Conservation (phyloP, 1,140 invertebrate species). For the Trachelipus rathkii region DNA sequence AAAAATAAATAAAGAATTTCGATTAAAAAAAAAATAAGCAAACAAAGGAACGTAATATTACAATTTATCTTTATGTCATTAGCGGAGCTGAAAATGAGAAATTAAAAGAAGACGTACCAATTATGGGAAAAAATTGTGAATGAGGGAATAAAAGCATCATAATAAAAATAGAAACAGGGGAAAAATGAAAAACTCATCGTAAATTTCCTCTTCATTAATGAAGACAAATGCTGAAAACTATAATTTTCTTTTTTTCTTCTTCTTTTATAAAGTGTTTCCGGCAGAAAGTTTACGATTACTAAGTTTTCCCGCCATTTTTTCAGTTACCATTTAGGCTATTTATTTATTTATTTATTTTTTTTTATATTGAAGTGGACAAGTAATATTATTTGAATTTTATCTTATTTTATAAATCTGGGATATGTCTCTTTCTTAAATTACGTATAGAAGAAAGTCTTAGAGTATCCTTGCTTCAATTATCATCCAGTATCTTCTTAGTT, state of each 20-base stretch:
- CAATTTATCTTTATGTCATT: background rate
- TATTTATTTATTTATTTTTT: background rate
- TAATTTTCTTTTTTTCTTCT: background rate
- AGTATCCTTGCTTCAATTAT: background rate
- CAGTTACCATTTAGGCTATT: background rate
- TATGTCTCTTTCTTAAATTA: background rate
- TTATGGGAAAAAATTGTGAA: too few relatives aligned
- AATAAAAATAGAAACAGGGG: background rate
- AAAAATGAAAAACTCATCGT: background rate
- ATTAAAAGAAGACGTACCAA: background rate
- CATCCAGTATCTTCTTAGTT: background rate
- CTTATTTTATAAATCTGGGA: background rate
- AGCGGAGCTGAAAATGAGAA: background rate
- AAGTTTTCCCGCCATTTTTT: background rate
- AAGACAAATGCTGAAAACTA: slow-evolving; percentile 9
- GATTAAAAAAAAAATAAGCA: background rate
- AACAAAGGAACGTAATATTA: background rate
- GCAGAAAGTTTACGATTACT: slow-evolving; percentile 9
- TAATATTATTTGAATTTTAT: background rate
- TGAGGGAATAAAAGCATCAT: too few relatives aligned
- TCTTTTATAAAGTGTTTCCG: slow-evolving; percentile 2
- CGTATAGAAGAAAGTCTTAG: background rate
- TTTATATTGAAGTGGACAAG: background rate
- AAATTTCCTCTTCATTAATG: slow-evolving; percentile 2
- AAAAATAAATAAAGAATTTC: background rate